Base-by-base conservation (phyloP, 2,113 vertebrate species). In the Prinia subflava region DNA sequence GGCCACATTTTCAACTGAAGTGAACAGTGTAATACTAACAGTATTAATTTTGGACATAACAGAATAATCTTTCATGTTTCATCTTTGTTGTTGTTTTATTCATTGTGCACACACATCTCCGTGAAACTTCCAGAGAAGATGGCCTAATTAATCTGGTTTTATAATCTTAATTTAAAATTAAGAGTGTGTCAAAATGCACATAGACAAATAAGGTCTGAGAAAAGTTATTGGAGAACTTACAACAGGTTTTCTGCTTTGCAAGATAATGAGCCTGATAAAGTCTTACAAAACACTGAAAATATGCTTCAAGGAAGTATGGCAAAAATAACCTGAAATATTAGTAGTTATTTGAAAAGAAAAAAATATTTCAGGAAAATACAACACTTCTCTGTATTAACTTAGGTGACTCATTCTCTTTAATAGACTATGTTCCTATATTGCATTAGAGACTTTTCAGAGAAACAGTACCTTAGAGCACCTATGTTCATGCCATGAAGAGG, bases 71-170 rank as follows among this genome's bases (percentile, higher is more conserved):
- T 52, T 84, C 8, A 12, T 59, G 8, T 37, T 89, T 89, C 31
- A n/a, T n/a, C 1, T n/a, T 50, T 37, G 3, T 19, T 47, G 2
- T 9, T 76, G 10, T 68, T 20, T 64, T 73, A 23, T 33, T 60
- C 0, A 0, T 35, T 11, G 13, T 59, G 22, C 41, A 42, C 10
- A 44, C 3, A 41, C 1, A 3, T 49, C 8, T 80, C 25, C 55
- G 5, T 17, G 25, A 63, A 50, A 35, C 1, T n/a, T 70, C 23
- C 15, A 13, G 21, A 52, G 22, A 68, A 3, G 5, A 15, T 35
- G 15, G 8, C 13, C 3, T 70, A 56, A 62, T 21, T 19, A 4
- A 57, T 27, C 28, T 65, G 44, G 56, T 77, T 78, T 74, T 39
- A 20, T 44, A 64, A 52, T 1, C 15, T 63, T 60, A 39, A 74